These are phyloP conservation scores for Plusia festucae DNA, from an alignment of 2,888 invertebrate genomes.

Conservation along the genomic window DNA sequence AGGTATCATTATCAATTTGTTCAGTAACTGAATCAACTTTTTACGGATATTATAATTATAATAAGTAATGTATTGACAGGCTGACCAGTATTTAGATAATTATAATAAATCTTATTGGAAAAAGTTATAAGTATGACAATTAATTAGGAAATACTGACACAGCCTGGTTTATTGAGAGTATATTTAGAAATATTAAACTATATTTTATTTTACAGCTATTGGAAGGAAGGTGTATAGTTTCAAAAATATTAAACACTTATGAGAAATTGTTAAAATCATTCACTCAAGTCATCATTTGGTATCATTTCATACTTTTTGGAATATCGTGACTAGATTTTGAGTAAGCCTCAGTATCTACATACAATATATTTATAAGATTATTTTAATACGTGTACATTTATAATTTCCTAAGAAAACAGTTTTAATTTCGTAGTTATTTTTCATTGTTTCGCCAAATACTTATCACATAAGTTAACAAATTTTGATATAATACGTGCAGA, in stretches of 20 bases:
- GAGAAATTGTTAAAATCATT: slow-evolving; percentile 16
- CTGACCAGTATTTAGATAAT: too few relatives aligned
- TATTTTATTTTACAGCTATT: neutral
- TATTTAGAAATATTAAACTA: neutral
- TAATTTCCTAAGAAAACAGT: slow-evolving; percentile 11
- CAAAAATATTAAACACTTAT: neutral
- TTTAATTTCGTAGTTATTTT: slow-evolving; percentile 46
- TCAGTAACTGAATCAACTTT: too few relatives aligned
- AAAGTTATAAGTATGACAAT: too few relatives aligned
- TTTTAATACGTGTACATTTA: slow-evolving; percentile 1
- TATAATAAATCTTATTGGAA: too few relatives aligned
- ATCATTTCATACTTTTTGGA: slow-evolving; percentile 16
- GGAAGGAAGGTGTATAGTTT: neutral
- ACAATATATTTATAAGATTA: neutral
- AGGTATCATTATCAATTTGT: too few relatives aligned
- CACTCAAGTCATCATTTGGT: slow-evolving; percentile 18
- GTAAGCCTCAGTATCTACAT: slow-evolving; percentile 15
- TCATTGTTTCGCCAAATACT: slow-evolving; percentile 53
- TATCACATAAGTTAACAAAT: slow-evolving; percentile 18
- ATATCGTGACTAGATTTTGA: slow-evolving; percentile 38
- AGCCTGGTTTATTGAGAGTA: too few relatives aligned
- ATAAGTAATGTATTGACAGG: too few relatives aligned
- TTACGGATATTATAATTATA: neutral
- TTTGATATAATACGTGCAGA: slow-evolving; percentile 14
- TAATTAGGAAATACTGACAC: too few relatives aligned